Conservation (phyloP, 2,888 invertebrate species). For the Ptychoptera albimana region DNA sequence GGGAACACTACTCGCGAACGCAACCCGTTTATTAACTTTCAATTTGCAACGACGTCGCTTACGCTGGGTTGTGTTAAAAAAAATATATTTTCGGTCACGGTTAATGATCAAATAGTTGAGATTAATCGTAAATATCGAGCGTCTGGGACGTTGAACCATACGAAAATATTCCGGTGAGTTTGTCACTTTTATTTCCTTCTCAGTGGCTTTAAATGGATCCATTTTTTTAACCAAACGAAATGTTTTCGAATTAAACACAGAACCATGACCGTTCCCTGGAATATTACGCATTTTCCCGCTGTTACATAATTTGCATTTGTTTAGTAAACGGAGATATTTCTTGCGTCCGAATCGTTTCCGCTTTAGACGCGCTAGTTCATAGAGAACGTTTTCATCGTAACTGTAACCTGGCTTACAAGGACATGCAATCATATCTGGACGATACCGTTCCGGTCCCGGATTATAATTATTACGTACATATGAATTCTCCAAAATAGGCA, state of each 20-base stretch:
- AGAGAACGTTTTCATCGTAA: neutral
- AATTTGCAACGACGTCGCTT: slow-evolving; percentile 3
- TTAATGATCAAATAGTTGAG: neutral
- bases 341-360: neutral
- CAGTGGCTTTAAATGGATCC: neutral
- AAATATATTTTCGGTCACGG: slow-evolving; percentile 1
- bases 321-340: neutral
- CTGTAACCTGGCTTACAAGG: slow-evolving; percentile 3
- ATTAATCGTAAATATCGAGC: neutral
- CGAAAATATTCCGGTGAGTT: slow-evolving; percentile 5
- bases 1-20: slow-evolving; percentile 5
- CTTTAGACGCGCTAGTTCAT: neutral
- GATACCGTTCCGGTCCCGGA: slow-evolving; percentile 16
- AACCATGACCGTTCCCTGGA: slow-evolving; percentile 15
- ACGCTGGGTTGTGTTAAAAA: slow-evolving; percentile 4
- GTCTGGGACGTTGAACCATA: slow-evolving; percentile 5
- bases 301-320: slow-evolving; percentile 1
- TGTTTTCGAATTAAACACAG: slow-evolving; percentile 14
- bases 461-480: neutral
- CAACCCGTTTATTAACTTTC: slow-evolving; percentile 5
- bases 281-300: slow-evolving; percentile 6
- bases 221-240: neutral
- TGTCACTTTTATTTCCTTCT: neutral
- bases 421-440: slow-evolving; percentile 6
- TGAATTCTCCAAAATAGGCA: slow-evolving; percentile 5